Conservation (phyloP, 92 coral and sea anemone genomes). For the Metridium senile region DNA sequence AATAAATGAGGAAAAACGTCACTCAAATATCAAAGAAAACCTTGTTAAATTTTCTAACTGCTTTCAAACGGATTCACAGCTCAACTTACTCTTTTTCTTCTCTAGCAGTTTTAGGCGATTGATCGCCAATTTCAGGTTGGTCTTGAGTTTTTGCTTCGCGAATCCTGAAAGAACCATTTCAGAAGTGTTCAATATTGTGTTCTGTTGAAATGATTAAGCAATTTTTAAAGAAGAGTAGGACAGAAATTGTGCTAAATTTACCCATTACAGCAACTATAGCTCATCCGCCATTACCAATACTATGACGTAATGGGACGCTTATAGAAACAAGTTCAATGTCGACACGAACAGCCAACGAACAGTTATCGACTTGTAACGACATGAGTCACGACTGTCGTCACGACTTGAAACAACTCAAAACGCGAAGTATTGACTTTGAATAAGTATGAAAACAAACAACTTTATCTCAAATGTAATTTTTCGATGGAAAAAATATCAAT, state of each 20-base stretch:
- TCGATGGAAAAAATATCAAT: no score
- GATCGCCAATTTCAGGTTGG: conserved; percentile 86
- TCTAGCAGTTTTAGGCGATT: conserved; percentile 93
- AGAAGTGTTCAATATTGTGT: conserved; percentile 16
- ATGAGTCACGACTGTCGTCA: no score
- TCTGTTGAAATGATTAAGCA: conserved; percentile 43
- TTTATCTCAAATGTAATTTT: no score
- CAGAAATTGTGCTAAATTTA: conserved; percentile 61
- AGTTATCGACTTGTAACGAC: conserved; percentile 17
- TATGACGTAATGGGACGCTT: conserved; percentile 51
- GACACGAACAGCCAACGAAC: conserved; percentile 7
- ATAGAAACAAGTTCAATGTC: conserved; percentile 11
- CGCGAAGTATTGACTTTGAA: no score
- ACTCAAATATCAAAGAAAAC: background rate
- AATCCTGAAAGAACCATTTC: conserved; percentile 71
- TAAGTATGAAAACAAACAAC: no score
- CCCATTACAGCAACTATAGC: conserved; percentile 53
- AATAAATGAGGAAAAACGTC: background rate
- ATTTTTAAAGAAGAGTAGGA: conserved; percentile 1
- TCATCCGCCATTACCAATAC: conserved; percentile 68
- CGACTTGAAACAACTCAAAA: no score
- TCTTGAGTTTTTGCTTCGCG: conserved; percentile 90
- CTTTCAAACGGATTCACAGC: background rate
- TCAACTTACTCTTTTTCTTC: conserved; percentile 89
- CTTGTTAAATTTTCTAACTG: background rate